Conservation (phyloP, 2,797 vertebrate species). For the Poecilia picta region DNA sequence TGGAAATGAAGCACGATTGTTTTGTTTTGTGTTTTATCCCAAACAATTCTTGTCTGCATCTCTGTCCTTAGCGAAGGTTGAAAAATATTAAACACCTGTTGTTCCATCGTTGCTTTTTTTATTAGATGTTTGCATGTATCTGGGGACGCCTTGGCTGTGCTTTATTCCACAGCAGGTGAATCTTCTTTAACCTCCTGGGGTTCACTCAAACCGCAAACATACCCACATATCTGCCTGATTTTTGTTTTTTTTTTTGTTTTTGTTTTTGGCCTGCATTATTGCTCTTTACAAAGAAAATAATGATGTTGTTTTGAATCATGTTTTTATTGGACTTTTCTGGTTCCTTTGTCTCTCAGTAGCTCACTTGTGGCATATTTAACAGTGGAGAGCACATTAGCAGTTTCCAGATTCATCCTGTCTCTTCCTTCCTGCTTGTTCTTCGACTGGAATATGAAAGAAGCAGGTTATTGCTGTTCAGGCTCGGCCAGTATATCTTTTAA, state of each 20-base stretch:
- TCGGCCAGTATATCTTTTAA: conserved; percentile 33
- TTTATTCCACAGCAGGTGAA: conserved; percentile 39
- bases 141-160: conserved; percentile 5
- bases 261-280: conserved; percentile 15
- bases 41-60: conserved; percentile 11
- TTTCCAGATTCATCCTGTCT: conserved; percentile 40
- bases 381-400: conserved; percentile 43
- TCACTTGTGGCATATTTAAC: conserved; percentile 58
- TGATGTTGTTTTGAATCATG: conserved; percentile 50
- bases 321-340: conserved; percentile 59
- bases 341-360: conserved; percentile 30
- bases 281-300: conserved; percentile 45
- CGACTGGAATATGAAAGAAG: conserved; percentile 22
- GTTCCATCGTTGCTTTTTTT: conserved; percentile 33
- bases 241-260: conserved; percentile 14
- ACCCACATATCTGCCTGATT: conserved; percentile 16
- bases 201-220: conserved; percentile 21
- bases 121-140: conserved; percentile 40
- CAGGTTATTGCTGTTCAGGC: conserved; percentile 35
- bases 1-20: conserved; percentile 5
- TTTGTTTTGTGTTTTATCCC: not conserved
- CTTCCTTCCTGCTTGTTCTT: conserved; percentile 27
- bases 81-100: conserved; percentile 62
- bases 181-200: conserved; percentile 38
- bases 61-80: conserved; percentile 38